A percentile compares a stretch with the other conserved stretches of the same genome.
phyloP scores from a whole-genome alignment of 2,113 vertebrate species.

The Oncorhynchus keta region DNA sequence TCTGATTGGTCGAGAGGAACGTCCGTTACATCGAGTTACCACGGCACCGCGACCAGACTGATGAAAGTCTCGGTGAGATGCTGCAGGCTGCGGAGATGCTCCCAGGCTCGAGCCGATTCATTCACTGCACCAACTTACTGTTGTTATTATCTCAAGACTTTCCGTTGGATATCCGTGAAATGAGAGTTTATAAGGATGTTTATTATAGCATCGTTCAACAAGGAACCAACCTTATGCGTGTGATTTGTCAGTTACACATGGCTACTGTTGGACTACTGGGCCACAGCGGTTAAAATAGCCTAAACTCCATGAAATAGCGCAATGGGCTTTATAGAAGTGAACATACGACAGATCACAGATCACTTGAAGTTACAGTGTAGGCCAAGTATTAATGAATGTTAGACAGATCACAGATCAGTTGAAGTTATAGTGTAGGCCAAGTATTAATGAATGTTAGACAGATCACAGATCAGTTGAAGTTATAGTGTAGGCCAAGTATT shows the following conservation, averaged over 20 bases:
- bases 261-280: no score
- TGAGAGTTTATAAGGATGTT: not conserved
- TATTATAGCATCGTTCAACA: not conserved
- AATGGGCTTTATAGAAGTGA: no score
- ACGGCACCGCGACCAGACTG: constrained; percentile 39
- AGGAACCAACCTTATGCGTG: not conserved
- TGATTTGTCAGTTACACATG: no score
- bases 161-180: not conserved
- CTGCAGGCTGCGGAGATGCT: constrained; percentile 69
- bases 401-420: no score
- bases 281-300: no score
- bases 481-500: no score
- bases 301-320: no score
- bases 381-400: no score
- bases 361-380: not conserved
- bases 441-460: no score
- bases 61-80: constrained; percentile 61
- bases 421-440: no score
- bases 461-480: no score
- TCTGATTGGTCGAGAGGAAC: constrained; percentile 67
- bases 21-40: constrained; percentile 61
- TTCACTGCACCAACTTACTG: constrained; percentile 10
- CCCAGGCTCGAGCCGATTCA: constrained; percentile 44
- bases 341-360: not conserved
- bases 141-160: not conserved